These are phyloP conservation scores for Dipodomys ordii DNA, from an alignment of 2,113 vertebrate genomes.

Conservation along the genomic window DNA sequence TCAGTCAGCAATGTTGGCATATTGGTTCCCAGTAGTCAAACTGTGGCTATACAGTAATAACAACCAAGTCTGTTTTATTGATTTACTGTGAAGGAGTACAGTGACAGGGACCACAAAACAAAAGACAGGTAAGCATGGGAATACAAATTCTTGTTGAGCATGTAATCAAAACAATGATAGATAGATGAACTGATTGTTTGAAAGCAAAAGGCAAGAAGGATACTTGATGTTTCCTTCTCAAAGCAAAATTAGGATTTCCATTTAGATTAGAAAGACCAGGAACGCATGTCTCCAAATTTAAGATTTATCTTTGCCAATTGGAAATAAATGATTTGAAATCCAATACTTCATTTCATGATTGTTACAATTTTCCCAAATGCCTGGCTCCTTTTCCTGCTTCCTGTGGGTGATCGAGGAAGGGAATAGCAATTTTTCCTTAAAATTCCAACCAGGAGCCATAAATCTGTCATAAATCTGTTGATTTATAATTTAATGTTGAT, in stretches of 20 bases:
- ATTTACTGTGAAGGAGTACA: slow-evolving; percentile 23
- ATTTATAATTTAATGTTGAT: slow-evolving; percentile 49
- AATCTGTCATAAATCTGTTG: neutral
- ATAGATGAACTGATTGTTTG: neutral
- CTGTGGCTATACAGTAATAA: neutral
- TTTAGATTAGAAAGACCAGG: neutral
- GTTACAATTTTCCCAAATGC: neutral
- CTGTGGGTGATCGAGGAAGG: neutral
- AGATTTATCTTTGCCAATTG: neutral
- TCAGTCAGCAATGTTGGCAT: neutral
- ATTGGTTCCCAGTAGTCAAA: neutral
- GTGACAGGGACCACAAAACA: neutral
- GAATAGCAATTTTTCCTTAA: neutral
- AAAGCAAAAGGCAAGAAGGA: neutral
- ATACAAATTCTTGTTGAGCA: slow-evolving; percentile 28
- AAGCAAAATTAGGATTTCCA: neutral
- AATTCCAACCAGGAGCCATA: neutral
- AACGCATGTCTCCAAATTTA: neutral
- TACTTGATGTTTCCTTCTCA: neutral
- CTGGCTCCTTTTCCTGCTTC: neutral
- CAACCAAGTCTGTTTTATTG: neutral
- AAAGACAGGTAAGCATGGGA: neutral
- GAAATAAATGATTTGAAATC: neutral
- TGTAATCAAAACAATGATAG: neutral
- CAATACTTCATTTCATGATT: neutral